Conservation (phyloP, 2,797 vertebrate genomes). For the Syncerus caffer region DNA sequence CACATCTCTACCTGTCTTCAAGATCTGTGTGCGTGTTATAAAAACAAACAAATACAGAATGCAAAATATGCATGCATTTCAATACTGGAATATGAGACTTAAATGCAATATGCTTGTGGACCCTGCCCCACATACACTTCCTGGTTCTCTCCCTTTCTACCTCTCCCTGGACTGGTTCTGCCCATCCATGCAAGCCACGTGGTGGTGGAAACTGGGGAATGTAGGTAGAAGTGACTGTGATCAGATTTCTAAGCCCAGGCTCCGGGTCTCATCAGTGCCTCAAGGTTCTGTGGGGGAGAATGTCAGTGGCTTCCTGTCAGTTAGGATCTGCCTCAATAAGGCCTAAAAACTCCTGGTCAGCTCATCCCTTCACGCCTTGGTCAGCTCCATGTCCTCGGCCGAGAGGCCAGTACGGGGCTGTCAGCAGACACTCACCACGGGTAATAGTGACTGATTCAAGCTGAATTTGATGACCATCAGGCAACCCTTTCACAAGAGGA, state of each 20-base stretch:
- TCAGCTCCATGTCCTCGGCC: neutral
- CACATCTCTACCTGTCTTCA: neutral
- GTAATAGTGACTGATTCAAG: neutral
- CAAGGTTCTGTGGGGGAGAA: neutral
- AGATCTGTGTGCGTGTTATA: neutral
- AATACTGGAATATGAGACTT: neutral
- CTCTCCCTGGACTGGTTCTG: neutral
- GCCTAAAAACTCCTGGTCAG: neutral
- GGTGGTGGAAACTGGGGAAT: neutral
- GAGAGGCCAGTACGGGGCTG: accelerated
- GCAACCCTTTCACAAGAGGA: neutral
- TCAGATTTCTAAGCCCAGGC: neutral
- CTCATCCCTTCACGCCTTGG: neutral
- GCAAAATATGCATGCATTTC: neutral
- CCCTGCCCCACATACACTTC: neutral
- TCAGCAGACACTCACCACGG: neutral
- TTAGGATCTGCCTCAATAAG: neutral
- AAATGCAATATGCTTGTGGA: neutral
- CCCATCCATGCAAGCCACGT: neutral
- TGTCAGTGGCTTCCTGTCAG: neutral
- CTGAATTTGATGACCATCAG: neutral
- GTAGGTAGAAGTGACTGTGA: neutral
- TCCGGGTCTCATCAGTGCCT: neutral
- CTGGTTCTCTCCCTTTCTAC: neutral
- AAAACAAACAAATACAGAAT: slow-evolving; percentile 13